Base-by-base conservation (phyloP, 2,888 invertebrate species). In the Athrips mouffetella region DNA sequence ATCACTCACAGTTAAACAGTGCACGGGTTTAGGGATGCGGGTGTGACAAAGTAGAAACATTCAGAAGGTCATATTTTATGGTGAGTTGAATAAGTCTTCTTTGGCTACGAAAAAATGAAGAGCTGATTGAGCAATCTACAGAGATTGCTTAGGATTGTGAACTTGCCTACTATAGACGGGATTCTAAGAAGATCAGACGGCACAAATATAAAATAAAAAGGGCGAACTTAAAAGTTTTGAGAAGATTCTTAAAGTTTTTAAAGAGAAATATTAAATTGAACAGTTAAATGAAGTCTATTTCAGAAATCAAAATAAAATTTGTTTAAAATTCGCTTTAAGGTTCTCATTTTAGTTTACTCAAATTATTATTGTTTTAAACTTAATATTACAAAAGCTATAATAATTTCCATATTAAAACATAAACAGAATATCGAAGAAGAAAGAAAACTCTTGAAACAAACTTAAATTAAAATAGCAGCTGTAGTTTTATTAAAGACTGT, bases 1-100 rank as follows among this genome's bases (percentile, higher is more conserved):
- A 76, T 80, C 84, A 87, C 86, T 86, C 81, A 84, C 82, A 87
- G 82, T 86, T 80, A 67, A 62, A 65, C 52, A 84, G 87, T 88
- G 87, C 85, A 85, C 78, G 66, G 81, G 77, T 80, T 74, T 81
- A 76, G 67, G 85, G 78, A 84, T 82, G 83, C 80, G 80, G 83
- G 81, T 82, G 80, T 83, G 75, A 84, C 78, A 85, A 79, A 72
- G 78, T 83, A 81, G 80, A 81, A 77, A 81, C 70, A 80, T 76
- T 79, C 72, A 76, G 68, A 81, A 80, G 84, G 78, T 82, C 76
- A 74, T 76, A 76, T 75, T 72, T 76, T 80, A 80, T 75, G 75
- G 68, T 74, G 73, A 74, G 74, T 79, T 68, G 73, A 70, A 74
- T 73, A 73, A 76, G 72, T 83, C 78, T 79, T 82, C 80, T 70